Conservation (phyloP, 2,888 invertebrate genomes). For the Coenonympha arcania region DNA sequence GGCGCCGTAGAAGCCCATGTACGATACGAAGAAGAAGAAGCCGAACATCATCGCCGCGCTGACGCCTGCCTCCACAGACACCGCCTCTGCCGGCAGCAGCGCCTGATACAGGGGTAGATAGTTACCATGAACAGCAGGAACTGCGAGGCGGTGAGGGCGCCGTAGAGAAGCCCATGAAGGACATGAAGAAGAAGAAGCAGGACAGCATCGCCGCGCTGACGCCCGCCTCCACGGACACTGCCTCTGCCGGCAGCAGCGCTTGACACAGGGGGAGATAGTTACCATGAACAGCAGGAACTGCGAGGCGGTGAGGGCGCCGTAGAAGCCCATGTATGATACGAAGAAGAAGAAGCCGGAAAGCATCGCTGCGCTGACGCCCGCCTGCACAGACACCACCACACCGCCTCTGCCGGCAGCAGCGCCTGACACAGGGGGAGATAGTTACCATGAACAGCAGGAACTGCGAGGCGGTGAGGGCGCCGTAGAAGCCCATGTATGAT, state of each 20-base stretch:
- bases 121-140: constrained; percentile 59
- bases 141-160: constrained; percentile 47
- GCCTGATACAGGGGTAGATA: too few relatives aligned
- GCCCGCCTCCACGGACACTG: constrained; percentile 42
- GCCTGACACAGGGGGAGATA: constrained; percentile 41
- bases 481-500: constrained; percentile 56
- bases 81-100: too few relatives aligned
- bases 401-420: constrained; percentile 39
- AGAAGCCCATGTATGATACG: constrained; percentile 55
- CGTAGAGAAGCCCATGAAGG: constrained; percentile 58
- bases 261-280: too few relatives aligned
- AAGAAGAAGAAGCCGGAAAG: constrained; percentile 44
- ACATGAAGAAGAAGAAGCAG: constrained; percentile 45
- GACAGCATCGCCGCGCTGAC: constrained; percentile 37
- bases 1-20: constrained; percentile 59
- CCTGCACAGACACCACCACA: constrained; percentile 39
- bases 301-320: constrained; percentile 49
- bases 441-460: constrained; percentile 59
- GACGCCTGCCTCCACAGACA: constrained; percentile 43
- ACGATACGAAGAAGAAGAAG: constrained; percentile 47
- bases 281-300: constrained; percentile 61
- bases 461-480: constrained; percentile 47
- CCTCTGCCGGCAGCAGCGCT: too few relatives aligned
- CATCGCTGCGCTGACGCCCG: constrained; percentile 39
- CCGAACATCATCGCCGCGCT: constrained; percentile 35